A percentile compares a stretch with the other conserved stretches of the same genome.
These are phyloP conservation scores for Neodon shergylaensis DNA, from an alignment of 2,113 vertebrate genomes.

Conservation along the genomic window DNA sequence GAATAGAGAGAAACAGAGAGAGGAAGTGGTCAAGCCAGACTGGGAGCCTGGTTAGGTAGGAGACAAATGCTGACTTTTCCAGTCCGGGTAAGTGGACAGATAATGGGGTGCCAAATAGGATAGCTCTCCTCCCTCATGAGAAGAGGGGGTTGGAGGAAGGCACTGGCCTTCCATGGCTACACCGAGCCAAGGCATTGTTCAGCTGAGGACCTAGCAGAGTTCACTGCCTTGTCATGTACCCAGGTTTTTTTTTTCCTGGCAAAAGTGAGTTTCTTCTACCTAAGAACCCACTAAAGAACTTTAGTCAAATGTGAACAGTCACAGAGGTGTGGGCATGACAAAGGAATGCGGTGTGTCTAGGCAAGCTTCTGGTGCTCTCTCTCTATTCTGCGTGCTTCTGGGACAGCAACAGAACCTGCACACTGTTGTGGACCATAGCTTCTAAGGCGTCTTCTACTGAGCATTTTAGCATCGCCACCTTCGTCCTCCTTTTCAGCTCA, in stretches of 20 bases:
- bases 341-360: not conserved
- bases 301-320: not conserved
- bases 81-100: not conserved
- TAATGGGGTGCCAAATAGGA: not conserved
- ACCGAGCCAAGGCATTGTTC: not conserved
- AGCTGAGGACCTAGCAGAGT: not conserved
- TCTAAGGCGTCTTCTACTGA: not conserved
- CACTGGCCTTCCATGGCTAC: not conserved
- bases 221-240: not conserved
- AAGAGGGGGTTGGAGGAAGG: not conserved
- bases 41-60: not conserved
- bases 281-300: conserved; percentile 49
- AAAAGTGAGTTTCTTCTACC: not conserved
- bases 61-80: conserved; percentile 30
- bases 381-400: not conserved
- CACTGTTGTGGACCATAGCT: not conserved
- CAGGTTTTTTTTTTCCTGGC: not conserved
- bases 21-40: conserved; percentile 37
- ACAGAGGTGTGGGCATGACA: no score
- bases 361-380: not conserved
- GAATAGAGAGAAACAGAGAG: conserved; percentile 43
- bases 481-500: not conserved
- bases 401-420: not conserved
- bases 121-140: not conserved
- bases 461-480: not conserved